phyloP scores from a whole-genome alignment of 2,797 vertebrate genomes.

The Rhodeus uyekii region DNA sequence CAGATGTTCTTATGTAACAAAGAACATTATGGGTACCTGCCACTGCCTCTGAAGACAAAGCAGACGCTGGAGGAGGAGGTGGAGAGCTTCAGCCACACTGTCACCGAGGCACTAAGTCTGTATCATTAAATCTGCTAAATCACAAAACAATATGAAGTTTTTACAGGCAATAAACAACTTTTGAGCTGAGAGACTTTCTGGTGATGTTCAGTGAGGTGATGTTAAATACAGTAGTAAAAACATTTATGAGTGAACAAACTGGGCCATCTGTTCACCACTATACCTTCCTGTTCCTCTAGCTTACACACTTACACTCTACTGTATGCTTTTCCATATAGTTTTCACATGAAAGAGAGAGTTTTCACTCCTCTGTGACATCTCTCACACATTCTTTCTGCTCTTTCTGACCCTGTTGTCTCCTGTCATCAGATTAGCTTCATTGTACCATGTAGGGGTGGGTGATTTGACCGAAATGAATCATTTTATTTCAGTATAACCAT shows the following conservation, averaged over 20 bases:
- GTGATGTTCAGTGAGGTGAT: background rate
- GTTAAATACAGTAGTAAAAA: background rate
- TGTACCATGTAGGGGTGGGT: no score
- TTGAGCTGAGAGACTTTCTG: background rate
- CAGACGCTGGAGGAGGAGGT: conserved; percentile 81
- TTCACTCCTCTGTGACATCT: conserved; percentile 60
- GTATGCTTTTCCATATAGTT: conserved; percentile 36
- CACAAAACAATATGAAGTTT: background rate
- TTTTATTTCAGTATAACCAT: no score
- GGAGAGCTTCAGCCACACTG: conserved; percentile 80
- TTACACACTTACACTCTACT: conserved; percentile 32
- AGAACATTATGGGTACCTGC: conserved; percentile 84
- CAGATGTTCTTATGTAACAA: conserved; percentile 88
- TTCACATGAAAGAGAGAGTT: conserved; percentile 63
- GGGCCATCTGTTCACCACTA: background rate
- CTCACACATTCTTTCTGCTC: conserved; percentile 6
- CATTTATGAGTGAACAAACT: background rate
- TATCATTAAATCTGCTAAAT: background rate
- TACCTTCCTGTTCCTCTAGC: background rate
- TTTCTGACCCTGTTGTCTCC: background rate
- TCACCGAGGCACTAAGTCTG: conserved; percentile 85
- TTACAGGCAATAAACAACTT: background rate
- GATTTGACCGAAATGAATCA: no score
- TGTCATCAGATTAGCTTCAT: background rate
- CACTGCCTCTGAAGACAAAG: conserved; percentile 80